A percentile compares a stretch with the other conserved stretches of the same genome.
These are phyloP conservation scores for Volucella zonaria DNA, from an alignment of 2,888 invertebrate genomes.

Conservation along the genomic window DNA sequence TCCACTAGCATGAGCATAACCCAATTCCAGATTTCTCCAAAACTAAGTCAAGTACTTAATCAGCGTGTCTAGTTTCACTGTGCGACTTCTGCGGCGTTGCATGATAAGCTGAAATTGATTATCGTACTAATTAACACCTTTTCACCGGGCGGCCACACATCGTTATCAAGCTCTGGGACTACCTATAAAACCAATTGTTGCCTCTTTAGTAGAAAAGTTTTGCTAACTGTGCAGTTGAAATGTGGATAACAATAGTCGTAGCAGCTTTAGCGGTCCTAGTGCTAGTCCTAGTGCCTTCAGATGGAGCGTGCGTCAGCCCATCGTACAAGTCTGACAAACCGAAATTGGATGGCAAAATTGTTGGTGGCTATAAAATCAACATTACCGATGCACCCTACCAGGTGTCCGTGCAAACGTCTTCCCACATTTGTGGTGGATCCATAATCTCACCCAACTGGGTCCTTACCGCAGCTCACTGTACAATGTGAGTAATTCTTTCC, in stretches of 20 bases:
- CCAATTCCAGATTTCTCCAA: slow-evolving; percentile 36
- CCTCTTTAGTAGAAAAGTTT: slow-evolving; percentile 26
- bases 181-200: slow-evolving; percentile 51
- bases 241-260: slow-evolving; percentile 21
- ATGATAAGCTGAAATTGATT: slow-evolving; percentile 43
- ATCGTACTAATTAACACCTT: slow-evolving; percentile 44
- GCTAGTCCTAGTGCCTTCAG: background rate
- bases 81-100: slow-evolving; percentile 26
- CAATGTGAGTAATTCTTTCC: slow-evolving; percentile 77
- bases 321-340: slow-evolving; percentile 75
- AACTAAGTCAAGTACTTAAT: slow-evolving; percentile 55
- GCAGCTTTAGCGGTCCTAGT: slow-evolving; percentile 1
- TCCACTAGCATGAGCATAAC: slow-evolving; percentile 38
- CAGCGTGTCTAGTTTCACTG: slow-evolving; percentile 24
- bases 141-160: slow-evolving; percentile 22
- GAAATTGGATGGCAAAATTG: slow-evolving; percentile 81
- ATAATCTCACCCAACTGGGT: slow-evolving; percentile 81
- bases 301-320: slow-evolving; percentile 52
- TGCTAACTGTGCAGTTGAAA: slow-evolving; percentile 30
- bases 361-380: slow-evolving; percentile 81
- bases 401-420: slow-evolving; percentile 79
- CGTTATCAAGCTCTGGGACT: slow-evolving; percentile 38
- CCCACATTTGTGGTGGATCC: slow-evolving; percentile 82
- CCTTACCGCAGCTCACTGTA: slow-evolving; percentile 82
- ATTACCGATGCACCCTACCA: slow-evolving; percentile 82